phyloP scores from a whole-genome alignment of 1,140 invertebrate species.

The Tetramorium simillimum region DNA sequence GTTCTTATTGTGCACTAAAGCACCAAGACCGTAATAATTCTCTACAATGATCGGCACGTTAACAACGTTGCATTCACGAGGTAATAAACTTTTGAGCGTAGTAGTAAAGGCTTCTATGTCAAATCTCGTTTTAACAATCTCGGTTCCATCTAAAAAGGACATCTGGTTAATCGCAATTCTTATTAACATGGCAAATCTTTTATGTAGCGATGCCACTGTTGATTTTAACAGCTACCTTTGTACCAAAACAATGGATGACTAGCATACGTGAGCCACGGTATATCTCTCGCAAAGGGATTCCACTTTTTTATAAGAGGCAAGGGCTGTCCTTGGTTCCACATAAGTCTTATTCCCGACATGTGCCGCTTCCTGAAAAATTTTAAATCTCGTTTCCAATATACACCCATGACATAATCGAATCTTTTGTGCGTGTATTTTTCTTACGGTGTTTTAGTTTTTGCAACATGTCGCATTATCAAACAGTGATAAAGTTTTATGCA shows the following conservation, averaged over 20 bases:
- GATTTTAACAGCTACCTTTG: slow-evolving; percentile 86
- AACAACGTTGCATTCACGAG: slow-evolving; percentile 68
- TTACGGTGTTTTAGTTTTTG: neutral
- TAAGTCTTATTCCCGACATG: slow-evolving; percentile 90
- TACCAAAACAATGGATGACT: slow-evolving; percentile 93
- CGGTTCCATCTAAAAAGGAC: slow-evolving; percentile 72
- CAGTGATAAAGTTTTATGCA: neutral
- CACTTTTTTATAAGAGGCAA: slow-evolving; percentile 90
- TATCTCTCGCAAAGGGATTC: slow-evolving; percentile 93
- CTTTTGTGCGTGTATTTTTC: neutral
- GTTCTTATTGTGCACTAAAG: slow-evolving; percentile 93
- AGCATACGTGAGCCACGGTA: slow-evolving; percentile 92
- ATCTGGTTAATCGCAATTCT: neutral
- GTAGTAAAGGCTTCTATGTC: slow-evolving; percentile 87
- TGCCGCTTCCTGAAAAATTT: slow-evolving; percentile 87
- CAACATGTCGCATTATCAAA: neutral
- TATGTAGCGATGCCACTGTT: neutral
- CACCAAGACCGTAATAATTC: slow-evolving; percentile 92
- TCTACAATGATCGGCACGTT: slow-evolving; percentile 91
- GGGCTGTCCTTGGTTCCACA: slow-evolving; percentile 91
- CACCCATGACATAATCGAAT: neutral
- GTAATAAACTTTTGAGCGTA: slow-evolving; percentile 75
- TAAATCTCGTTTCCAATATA: slow-evolving; percentile 20
- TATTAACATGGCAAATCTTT: neutral
- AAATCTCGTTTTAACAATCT: slow-evolving; percentile 84